These are phyloP conservation scores for Zaprionus africanus DNA, from an alignment of 1,140 invertebrate genomes.

Conservation along the genomic window DNA sequence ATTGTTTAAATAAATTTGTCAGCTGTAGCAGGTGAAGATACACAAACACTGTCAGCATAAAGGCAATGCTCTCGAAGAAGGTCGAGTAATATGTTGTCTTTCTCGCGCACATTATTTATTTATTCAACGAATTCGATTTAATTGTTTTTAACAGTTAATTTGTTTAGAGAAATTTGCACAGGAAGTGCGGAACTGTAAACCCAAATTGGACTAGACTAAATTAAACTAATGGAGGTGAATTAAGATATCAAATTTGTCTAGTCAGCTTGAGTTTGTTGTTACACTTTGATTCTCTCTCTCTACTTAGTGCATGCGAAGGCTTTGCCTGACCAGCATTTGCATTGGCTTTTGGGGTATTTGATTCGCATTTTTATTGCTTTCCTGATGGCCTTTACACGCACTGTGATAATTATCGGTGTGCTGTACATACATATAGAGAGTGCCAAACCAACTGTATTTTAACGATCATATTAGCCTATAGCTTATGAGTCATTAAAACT, in stretches of 20 bases:
- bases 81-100: constrained; percentile 34
- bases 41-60: constrained; percentile 9
- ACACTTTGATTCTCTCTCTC: constrained; percentile 13
- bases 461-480: constrained; percentile 14
- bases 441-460: constrained; percentile 33
- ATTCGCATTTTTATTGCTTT: constrained; percentile 35
- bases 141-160: constrained; percentile 31
- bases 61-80: constrained; percentile 63
- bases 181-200: constrained; percentile 36
- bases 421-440: constrained; percentile 6
- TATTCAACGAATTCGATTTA: constrained; percentile 18
- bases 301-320: constrained; percentile 12
- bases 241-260: constrained; percentile 32
- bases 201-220: constrained; percentile 19
- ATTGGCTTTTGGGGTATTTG: constrained; percentile 48
- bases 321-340: constrained; percentile 36
- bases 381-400: constrained; percentile 47
- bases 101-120: neutral
- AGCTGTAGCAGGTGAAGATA: constrained; percentile 46
- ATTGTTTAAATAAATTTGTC: constrained; percentile 67
- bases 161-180: constrained; percentile 37
- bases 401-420: constrained; percentile 26
- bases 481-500: constrained; percentile 24
- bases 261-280: constrained; percentile 6
- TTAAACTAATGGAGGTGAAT: constrained; percentile 41